phyloP scores from a whole-genome alignment of 1,140 invertebrate species.

The Drosophila pseudoobscura region DNA sequence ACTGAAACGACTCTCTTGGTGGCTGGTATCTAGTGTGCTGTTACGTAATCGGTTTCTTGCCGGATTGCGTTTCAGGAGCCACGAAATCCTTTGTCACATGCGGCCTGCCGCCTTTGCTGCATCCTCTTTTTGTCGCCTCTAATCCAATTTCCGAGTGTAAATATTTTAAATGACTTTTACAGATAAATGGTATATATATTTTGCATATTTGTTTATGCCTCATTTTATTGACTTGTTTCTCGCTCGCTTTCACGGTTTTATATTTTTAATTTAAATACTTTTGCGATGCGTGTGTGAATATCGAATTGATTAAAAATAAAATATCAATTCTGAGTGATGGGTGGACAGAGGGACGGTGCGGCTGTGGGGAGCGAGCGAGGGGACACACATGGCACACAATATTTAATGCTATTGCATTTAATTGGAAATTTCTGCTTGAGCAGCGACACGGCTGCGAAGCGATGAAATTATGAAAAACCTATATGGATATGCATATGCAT shows the following conservation, averaged over 20 bases:
- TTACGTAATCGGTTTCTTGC: no score
- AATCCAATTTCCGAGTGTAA: slow-evolving; percentile 56
- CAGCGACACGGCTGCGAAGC: slow-evolving; percentile 43
- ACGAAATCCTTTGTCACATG: slow-evolving; percentile 20
- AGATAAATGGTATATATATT: slow-evolving; percentile 36
- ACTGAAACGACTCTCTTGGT: no score
- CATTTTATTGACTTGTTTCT: slow-evolving; percentile 45
- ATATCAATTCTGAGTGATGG: slow-evolving; percentile 5
- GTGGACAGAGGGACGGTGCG: neutral
- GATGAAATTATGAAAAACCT: slow-evolving; percentile 64
- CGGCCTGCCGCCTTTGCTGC: neutral
- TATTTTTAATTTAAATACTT: slow-evolving; percentile 49
- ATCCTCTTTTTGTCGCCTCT: slow-evolving; percentile 7
- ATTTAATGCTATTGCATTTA: slow-evolving; percentile 64
- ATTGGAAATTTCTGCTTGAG: slow-evolving; percentile 66
- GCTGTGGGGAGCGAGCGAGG: neutral
- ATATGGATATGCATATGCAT: slow-evolving; percentile 34
- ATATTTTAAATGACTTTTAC: slow-evolving; percentile 71
- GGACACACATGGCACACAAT: slow-evolving; percentile 33
- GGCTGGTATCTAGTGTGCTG: no score
- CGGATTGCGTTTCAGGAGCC: no score
- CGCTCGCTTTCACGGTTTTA: slow-evolving; percentile 9
- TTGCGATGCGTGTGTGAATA: slow-evolving; percentile 33
- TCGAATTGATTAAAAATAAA: slow-evolving; percentile 61
- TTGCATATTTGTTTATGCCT: slow-evolving; percentile 24